phyloP scores from a whole-genome alignment of 2,797 vertebrate genomes.

The Typhlichthys subterraneus region DNA sequence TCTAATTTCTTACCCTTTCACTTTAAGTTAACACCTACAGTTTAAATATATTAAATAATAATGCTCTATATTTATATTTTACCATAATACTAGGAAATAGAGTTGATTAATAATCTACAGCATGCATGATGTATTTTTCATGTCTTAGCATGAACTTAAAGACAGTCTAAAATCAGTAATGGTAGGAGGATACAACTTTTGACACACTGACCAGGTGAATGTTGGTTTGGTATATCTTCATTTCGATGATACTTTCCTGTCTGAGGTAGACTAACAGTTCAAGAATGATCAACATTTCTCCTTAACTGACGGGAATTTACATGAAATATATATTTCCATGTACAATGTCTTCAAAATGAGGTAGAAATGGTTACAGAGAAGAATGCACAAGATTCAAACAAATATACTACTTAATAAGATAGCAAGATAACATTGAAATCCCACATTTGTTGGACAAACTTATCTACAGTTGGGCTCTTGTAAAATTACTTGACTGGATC shows the following conservation, averaged over 20 bases:
- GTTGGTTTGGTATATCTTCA: constrained; percentile 64
- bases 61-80: too few species aligned
- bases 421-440: constrained; percentile 51
- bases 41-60: too few species aligned
- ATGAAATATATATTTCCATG: constrained; percentile 76
- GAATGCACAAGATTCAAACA: constrained; percentile 64
- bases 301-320: constrained; percentile 61
- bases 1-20: constrained; percentile 9
- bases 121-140: too few species aligned
- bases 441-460: constrained; percentile 43
- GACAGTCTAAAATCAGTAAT: not conserved
- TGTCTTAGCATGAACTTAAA: too few species aligned
- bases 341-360: constrained; percentile 72
- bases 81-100: too few species aligned
- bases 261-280: constrained; percentile 76
- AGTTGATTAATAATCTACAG: too few species aligned
- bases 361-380: constrained; percentile 74
- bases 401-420: constrained; percentile 53
- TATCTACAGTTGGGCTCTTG: constrained; percentile 14
- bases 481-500: constrained; percentile 32
- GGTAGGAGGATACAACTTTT: constrained; percentile 10
- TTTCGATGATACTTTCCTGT: constrained; percentile 66
- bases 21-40: not conserved
- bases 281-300: constrained; percentile 60
- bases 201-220: constrained; percentile 49